Conservation (phyloP, 2,888 invertebrate species). For the Crioceris asparagi region DNA sequence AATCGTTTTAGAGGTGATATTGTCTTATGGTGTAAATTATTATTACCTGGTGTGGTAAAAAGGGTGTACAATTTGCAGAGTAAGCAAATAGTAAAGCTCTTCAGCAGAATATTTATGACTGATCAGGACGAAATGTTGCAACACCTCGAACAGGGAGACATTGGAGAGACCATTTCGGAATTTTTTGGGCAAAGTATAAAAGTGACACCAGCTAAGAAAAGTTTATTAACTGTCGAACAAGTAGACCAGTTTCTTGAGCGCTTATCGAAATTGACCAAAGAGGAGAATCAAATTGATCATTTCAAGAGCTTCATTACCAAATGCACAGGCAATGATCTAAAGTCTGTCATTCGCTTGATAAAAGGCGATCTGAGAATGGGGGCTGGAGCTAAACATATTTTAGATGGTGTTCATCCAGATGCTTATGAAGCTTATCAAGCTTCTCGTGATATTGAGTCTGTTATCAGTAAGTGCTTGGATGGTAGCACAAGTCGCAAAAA, state of each 20-base stretch:
- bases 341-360: constrained; percentile 71
- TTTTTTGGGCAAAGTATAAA: constrained; percentile 60
- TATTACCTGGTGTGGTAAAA: constrained; percentile 74
- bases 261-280: constrained; percentile 66
- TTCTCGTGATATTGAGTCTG: constrained; percentile 65
- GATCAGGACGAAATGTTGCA: constrained; percentile 73
- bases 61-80: constrained; percentile 86
- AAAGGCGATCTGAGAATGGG: constrained; percentile 89
- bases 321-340: constrained; percentile 74
- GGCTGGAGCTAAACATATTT: constrained; percentile 84
- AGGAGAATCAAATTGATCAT: constrained; percentile 75
- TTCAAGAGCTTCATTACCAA: constrained; percentile 62
- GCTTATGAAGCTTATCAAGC: constrained; percentile 85
- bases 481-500: constrained; percentile 8
- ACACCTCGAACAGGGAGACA: constrained; percentile 77
- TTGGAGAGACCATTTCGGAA: constrained; percentile 72
- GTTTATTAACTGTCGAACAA: constrained; percentile 61
- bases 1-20: constrained; percentile 67
- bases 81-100: constrained; percentile 82
- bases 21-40: constrained; percentile 66
- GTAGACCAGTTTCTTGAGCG: constrained; percentile 66
- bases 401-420: constrained; percentile 77
- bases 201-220: constrained; percentile 52
- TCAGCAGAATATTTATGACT: constrained; percentile 64
- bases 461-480: constrained; percentile 32